These are phyloP conservation scores for Calliscelio sp. DNA, from an alignment of 2,888 invertebrate genomes.

Conservation along the genomic window DNA sequence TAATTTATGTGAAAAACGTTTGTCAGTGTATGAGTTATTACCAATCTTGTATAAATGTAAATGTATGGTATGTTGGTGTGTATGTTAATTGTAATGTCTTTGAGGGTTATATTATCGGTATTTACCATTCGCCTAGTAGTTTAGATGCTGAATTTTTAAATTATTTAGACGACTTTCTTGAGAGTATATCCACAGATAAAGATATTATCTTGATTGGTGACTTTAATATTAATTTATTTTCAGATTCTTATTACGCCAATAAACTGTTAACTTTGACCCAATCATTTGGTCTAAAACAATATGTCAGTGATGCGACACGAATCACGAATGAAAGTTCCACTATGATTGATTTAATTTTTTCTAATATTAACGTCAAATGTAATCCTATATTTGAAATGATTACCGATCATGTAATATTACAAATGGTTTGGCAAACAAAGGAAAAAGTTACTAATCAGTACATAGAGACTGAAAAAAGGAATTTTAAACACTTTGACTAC, in stretches of 20 bases:
- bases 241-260: background rate
- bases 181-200: background rate
- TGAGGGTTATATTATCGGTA: constrained; percentile 7
- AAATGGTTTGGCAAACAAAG: background rate
- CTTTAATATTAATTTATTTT: background rate
- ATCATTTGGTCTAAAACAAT: constrained; percentile 3
- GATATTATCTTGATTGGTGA: background rate
- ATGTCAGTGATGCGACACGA: constrained; percentile 1
- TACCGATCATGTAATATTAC: background rate
- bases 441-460: background rate
- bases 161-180: background rate
- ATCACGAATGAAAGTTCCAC: background rate
- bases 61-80: constrained; percentile 4
- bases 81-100: background rate
- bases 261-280: background rate
- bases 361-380: background rate
- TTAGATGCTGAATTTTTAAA: constrained; percentile 1
- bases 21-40: background rate
- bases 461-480: background rate
- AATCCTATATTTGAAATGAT: background rate
- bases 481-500: constrained; percentile 2
- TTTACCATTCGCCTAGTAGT: constrained; percentile 25
- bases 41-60: background rate
- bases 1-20: background rate
- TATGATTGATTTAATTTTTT: constrained; percentile 7